Evolutionary conservation across 2,113 vertebrate species (phyloP).

Genomic region (Neopipo cinnamomea): DNA sequence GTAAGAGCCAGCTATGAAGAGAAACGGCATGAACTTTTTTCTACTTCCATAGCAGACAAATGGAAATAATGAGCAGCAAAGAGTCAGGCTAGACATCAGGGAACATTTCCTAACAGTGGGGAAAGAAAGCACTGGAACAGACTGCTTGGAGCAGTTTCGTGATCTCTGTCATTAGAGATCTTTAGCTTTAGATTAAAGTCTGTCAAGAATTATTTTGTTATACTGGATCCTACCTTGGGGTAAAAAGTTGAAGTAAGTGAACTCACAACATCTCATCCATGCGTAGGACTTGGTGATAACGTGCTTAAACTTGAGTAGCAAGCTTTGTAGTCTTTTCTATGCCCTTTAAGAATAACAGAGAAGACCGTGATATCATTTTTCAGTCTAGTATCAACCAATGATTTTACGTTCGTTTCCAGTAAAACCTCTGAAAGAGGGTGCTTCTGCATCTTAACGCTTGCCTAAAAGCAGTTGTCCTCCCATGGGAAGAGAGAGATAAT

Average conservation of each 20-base stretch:
- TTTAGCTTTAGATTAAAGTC: conserved; percentile 15
- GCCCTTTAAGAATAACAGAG: background rate
- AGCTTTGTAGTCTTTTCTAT: background rate
- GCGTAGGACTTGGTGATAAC: background rate
- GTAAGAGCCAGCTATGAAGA: background rate
- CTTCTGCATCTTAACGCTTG: background rate
- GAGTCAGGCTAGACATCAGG: background rate
- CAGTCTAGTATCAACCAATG: background rate
- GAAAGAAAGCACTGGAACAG: background rate
- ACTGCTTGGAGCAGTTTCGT: background rate
- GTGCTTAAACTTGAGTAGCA: background rate
- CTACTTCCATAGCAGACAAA: background rate
- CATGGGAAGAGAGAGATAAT: background rate
- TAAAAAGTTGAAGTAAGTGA: background rate
- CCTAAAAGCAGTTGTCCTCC: background rate
- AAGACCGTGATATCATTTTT: background rate
- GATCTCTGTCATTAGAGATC: conserved; percentile 19
- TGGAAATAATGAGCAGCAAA: conserved; percentile 12
- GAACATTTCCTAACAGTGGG: background rate
- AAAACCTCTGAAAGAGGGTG: background rate
- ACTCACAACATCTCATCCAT: background rate
- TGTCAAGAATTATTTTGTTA: background rate
- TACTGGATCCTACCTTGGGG: background rate
- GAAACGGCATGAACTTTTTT: background rate
- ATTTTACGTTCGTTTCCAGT: background rate